Evolutionary conservation across 2,888 invertebrate species (phyloP).

Genomic region (Orthonychiurus folsomi): DNA sequence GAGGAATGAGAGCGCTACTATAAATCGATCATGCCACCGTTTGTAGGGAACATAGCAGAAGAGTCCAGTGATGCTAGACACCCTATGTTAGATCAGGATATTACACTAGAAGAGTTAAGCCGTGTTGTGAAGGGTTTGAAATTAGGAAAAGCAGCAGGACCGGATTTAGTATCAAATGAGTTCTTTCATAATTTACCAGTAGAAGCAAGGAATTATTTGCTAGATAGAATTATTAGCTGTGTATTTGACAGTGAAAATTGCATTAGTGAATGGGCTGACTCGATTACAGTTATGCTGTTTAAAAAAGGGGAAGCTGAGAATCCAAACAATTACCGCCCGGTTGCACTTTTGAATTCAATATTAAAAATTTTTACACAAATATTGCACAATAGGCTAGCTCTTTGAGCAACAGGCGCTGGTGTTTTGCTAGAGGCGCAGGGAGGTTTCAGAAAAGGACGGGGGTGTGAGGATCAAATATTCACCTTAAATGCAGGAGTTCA

Average conservation of each 20-base stretch:
- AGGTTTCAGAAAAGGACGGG: conserved; percentile 5
- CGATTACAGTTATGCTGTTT: not conserved
- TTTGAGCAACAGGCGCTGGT: not conserved
- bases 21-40: too few relatives aligned
- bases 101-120: too few relatives aligned
- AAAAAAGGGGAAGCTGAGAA: not conserved
- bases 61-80: too few relatives aligned
- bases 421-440: conserved; percentile 5
- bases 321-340: not conserved
- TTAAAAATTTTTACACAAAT: not conserved
- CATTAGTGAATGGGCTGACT: not conserved
- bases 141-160: not conserved
- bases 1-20: too few relatives aligned
- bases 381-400: not conserved
- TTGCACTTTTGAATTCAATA: not conserved
- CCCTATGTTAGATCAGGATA: too few relatives aligned
- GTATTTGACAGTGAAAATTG: not conserved
- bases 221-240: not conserved
- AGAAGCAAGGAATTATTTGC: not conserved
- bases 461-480: conserved; percentile 11
- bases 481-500: conserved; percentile 1
- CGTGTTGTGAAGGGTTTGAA: too few relatives aligned
- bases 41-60: too few relatives aligned
- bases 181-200: not conserved
- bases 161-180: not conserved